These are phyloP conservation scores for Acrossocheilus fasciatus DNA, from an alignment of 2,797 vertebrate genomes.

Conservation along the genomic window DNA sequence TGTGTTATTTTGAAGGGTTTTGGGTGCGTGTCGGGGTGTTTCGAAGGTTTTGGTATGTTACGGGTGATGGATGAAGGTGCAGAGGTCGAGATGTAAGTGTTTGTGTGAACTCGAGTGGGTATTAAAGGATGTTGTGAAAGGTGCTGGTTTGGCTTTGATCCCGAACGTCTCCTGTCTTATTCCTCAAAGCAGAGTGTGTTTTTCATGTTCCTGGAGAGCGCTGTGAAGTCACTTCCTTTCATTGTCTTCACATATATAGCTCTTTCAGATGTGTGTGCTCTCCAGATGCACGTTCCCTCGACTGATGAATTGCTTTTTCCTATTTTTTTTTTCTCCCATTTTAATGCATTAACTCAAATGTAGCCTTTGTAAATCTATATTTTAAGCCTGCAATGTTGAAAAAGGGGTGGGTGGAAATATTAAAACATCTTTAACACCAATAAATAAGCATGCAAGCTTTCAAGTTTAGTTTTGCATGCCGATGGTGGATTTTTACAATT, in stretches of 20 bases:
- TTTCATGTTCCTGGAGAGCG: not conserved
- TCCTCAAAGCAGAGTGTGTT: not conserved
- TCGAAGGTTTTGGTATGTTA: not conserved
- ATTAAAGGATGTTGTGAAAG: not conserved
- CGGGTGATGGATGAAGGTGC: not conserved
- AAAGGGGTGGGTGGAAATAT: not conserved
- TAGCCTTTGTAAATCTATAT: not conserved
- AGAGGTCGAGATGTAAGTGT: not conserved
- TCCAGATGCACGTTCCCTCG: not conserved
- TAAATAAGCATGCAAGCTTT: not conserved
- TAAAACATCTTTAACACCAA: not conserved
- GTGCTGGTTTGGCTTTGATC: slow-evolving; percentile 7
- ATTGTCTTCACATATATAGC: not conserved
- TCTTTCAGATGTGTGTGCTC: not conserved
- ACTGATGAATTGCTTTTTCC: not conserved
- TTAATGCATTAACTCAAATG: not conserved
- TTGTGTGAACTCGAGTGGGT: not conserved
- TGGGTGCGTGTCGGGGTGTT: not conserved
- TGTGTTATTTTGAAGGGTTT: not conserved
- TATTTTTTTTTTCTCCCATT: not conserved
- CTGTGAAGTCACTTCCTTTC: slow-evolving; percentile 14
- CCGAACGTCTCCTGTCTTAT: not conserved
- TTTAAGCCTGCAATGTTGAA: not conserved
- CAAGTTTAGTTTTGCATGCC: too few relatives aligned
- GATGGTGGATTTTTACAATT: not conserved